These are phyloP conservation scores for Pandemis cinnamomeana DNA, from an alignment of 2,888 invertebrate genomes.

Conservation along the genomic window DNA sequence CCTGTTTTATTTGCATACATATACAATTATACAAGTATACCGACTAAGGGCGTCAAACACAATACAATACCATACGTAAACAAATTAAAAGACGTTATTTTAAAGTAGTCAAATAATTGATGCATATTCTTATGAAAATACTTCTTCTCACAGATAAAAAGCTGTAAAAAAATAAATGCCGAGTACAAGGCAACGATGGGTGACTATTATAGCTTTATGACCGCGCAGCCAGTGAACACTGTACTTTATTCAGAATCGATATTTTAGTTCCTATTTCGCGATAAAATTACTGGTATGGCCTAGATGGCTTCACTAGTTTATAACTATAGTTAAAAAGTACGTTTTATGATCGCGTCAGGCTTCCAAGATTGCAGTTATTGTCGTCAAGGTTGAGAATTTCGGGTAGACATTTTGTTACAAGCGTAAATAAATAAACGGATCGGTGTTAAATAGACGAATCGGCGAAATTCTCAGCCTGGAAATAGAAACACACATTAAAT, in stretches of 20 bases:
- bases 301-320: conserved; percentile 23
- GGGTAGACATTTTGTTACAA: conserved; percentile 23
- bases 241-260: conserved; percentile 12
- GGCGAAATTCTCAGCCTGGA: conserved; percentile 51
- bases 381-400: conserved; percentile 49
- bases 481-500: conserved; percentile 40
- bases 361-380: conserved; percentile 41
- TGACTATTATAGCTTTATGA: conserved; percentile 16
- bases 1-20: conserved; percentile 31
- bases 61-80: not conserved
- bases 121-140: conserved; percentile 40
- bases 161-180: conserved; percentile 43
- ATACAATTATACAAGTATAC: conserved; percentile 30
- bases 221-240: conserved; percentile 23
- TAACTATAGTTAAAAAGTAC: conserved; percentile 26
- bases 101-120: conserved; percentile 23
- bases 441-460: conserved; percentile 29
- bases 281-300: conserved; percentile 26
- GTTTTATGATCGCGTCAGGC: conserved; percentile 36
- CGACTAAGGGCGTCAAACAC: conserved; percentile 6
- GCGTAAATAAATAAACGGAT: conserved; percentile 32
- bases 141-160: conserved; percentile 37
- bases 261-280: conserved; percentile 29
- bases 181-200: conserved; percentile 27
- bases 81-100: not conserved